phyloP scores from a whole-genome alignment of 2,113 vertebrate genomes.

The Salvator merianae region DNA sequence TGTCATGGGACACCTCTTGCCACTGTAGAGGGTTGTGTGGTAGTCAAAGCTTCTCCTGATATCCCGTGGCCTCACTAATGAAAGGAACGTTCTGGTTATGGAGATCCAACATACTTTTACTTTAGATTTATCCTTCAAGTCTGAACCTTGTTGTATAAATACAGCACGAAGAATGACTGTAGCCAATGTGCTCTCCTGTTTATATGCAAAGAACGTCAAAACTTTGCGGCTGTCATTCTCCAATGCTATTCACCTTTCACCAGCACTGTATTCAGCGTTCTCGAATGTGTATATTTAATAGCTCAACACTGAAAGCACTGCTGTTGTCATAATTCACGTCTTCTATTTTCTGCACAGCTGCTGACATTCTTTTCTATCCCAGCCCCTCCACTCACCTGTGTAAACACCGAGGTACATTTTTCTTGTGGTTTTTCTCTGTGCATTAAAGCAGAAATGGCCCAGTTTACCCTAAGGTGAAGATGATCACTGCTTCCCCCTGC shows the following conservation, averaged over 20 bases:
- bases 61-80: neutral
- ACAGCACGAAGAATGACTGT: neutral
- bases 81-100: neutral
- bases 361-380: constrained; percentile 24
- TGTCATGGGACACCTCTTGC: too few species aligned
- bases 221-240: neutral
- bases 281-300: constrained; percentile 32
- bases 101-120: neutral
- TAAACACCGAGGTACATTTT: constrained; percentile 28
- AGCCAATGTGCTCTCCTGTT: neutral
- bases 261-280: neutral
- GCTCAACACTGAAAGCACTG: neutral
- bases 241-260: constrained; percentile 25
- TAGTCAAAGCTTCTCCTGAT: too few species aligned
- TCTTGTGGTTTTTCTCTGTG: constrained; percentile 14
- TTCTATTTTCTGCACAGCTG: constrained; percentile 26
- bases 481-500: neutral
- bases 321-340: constrained; percentile 33
- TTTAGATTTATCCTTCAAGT: neutral
- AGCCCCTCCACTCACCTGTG: constrained; percentile 15
- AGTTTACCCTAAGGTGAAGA: neutral
- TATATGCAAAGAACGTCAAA: neutral
- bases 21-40: too few species aligned
- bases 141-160: neutral
- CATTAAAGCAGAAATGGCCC: constrained; percentile 7